Base-by-base conservation (phyloP, 2,888 invertebrate genomes). In the Acanthosepion esculentum region DNA sequence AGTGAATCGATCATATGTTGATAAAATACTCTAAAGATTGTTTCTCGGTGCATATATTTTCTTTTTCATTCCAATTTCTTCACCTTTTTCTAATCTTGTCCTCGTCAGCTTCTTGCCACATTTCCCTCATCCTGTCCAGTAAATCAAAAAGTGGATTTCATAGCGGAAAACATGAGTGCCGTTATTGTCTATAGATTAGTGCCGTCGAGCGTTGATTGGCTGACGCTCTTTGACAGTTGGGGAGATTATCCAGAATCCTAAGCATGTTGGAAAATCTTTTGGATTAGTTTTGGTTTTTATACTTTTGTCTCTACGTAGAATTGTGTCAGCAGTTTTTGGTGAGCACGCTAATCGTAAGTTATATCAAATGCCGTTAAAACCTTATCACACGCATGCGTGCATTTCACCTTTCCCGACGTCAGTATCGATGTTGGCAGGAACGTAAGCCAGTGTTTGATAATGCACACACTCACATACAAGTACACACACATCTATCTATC, bases 351-450 rank as follows among this genome's bases (percentile, higher is more conserved):
- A 59, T 59, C 59, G 18, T 59, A 59, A 59, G n/a, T 78, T 78
- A 78, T 78, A n/a, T 78, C 78, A 78, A 78, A 78, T 78, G n/a
- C 78, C n/a, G 78, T n/a, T 78, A 78, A 78, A n/a, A 78, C 78
- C 78, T n/a, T 78, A 78, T 78, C 78, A 78, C 78, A 78, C 78
- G 78, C 78, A 78, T 78, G 78, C 78, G 12, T 78, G 78, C 78
- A 78, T 15, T 78, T 78, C 78, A n/a, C 15, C 78, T 33, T n/a
- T 78, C 18, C 2, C n/a, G 5, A 78, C 78, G n/a, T n/a, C 78
- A 78, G 15, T 18, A n/a, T 78, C 2, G 78, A 78, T 78, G 33
- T 15, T n/a, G 78, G 78, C n/a, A 78, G 78, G n/a, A n/a, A 78
- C 2, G 12, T n/a, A 78, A 78, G 15, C 3, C n/a, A 78, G 5